Evolutionary conservation across 2,113 vertebrate genomes (phyloP).

Genomic region (Muntiacus muntjak): DNA sequence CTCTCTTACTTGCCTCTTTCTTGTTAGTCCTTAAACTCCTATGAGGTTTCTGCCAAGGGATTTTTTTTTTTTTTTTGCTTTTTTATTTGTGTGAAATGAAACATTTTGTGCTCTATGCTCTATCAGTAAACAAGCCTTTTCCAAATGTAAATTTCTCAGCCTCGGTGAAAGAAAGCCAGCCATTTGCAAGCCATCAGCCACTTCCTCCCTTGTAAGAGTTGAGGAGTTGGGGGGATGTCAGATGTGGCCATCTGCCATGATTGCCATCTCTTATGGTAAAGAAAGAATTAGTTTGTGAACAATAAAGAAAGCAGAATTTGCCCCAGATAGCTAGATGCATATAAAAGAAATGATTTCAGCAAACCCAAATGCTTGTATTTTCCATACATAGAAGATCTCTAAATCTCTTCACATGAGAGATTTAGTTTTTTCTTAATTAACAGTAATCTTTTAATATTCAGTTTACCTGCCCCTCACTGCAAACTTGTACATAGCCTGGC

Average conservation of each 20-base stretch:
- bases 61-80: neutral
- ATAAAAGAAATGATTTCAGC: neutral
- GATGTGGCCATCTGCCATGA: neutral
- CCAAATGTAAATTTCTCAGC: neutral
- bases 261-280: neutral
- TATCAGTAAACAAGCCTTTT: neutral
- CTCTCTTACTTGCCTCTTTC: neutral
- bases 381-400: neutral
- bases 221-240: neutral
- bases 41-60: neutral
- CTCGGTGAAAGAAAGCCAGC: neutral
- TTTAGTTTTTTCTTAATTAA: neutral
- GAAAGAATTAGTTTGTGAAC: neutral
- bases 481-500: neutral
- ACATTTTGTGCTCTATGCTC: neutral
- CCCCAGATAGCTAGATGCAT: neutral
- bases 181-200: neutral
- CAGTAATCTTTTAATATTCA: neutral
- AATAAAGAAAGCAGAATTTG: neutral
- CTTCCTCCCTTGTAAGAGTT: neutral
- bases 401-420: neutral
- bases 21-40: neutral
- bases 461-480: neutral
- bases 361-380: neutral
- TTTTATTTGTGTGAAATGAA: neutral